Base-by-base conservation (phyloP, 37 sponge, comb jelly and placozoan species). In the Haliclona indistincta region DNA sequence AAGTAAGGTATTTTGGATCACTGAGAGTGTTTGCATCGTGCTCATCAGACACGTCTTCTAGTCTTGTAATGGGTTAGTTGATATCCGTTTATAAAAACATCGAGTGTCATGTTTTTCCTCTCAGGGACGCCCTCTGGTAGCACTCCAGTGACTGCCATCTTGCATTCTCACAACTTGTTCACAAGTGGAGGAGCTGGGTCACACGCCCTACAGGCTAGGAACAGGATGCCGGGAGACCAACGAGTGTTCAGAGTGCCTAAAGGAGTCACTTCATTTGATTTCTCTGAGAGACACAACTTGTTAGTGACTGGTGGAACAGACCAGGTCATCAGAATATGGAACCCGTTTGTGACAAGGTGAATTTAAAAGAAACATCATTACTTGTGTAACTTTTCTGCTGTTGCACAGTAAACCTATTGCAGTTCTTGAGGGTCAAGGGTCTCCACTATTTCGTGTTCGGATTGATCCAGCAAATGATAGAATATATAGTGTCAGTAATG, bases 241-340 rank as follows among this genome's bases (percentile, higher is more conserved):
- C 79, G 85, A 2, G 83, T 96, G 6, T 96, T 96, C 68, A 76
- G 65, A 37, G 78, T 96, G 20, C 54, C 80, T 44, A 96, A 96
- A 40, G 97, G 94, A 43, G 82, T 87, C 25, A 78, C 85, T 33
- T 80, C 90, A 1, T 84, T 93, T 63, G 91, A 82, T 70, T 96
- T 79, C 54, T 90, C 87, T 30, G 51, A 84, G 29, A 54, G 54
- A 45, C 62, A 93, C 71, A 96, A 93, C n/a, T 58, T 81, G 2
- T 13, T 96, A 38, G 97, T 86, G 28, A 96, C 97, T 13, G 97
- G 97, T 54, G 91, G 97, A 2, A 69, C 77, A 78, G 95, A 94
- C 68, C 83, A 83, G 34, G 38, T 89, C 25, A 67, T 94, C 60
- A 30, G 91, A 45, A 73, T 89, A 32, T 94, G 95, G 95, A 94